A percentile compares a stretch with the other conserved stretches of the same genome.
Conservation (phyloP, 2,113 vertebrate species). For the Asarcornis scutulata region DNA sequence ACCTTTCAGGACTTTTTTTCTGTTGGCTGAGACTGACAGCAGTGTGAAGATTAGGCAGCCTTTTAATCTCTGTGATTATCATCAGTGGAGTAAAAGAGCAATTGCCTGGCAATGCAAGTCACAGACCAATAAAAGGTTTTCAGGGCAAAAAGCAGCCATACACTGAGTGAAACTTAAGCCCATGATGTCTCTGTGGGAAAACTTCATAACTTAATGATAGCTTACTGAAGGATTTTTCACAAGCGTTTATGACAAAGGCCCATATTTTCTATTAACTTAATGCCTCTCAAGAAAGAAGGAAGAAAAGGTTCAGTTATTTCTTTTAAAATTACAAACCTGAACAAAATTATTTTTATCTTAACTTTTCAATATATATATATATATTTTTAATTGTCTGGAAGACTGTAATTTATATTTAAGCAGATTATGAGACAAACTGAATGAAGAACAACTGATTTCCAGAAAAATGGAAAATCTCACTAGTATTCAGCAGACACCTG, state of each 20-base stretch:
- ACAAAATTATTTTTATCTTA: background rate
- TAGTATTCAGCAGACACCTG: background rate
- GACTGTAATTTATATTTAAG: background rate
- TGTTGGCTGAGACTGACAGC: background rate
- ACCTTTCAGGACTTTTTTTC: background rate
- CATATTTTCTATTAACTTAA: background rate
- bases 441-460: background rate
- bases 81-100: conserved; percentile 23
- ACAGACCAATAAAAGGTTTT: background rate
- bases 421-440: background rate
- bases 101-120: background rate
- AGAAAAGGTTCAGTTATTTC: background rate
- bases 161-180: background rate
- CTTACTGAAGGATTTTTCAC: background rate
- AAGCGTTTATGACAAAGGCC: background rate
- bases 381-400: background rate
- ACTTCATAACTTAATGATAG: background rate
- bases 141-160: background rate
- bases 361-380: background rate
- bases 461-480: background rate
- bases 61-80: conserved; percentile 57
- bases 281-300: background rate
- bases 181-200: background rate
- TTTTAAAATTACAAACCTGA: background rate
- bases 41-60: conserved; percentile 33